Conservation (phyloP, 2,888 invertebrate species). For the Eupithecia subumbrata region DNA sequence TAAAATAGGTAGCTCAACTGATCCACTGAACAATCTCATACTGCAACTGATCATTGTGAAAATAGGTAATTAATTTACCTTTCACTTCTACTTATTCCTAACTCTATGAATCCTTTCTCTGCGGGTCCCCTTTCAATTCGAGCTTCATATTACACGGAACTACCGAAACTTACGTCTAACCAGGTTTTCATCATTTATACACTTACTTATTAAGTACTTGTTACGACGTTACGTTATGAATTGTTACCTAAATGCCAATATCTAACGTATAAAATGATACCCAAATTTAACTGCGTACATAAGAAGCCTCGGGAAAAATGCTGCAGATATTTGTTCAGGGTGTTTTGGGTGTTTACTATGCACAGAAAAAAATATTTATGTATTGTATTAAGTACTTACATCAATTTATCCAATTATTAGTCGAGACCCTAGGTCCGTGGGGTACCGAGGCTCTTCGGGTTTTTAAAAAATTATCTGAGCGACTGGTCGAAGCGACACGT, state of each 20-base stretch:
- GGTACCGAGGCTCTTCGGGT: too few relatives aligned
- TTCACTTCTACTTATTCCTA: slow-evolving; percentile 17
- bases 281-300: background rate
- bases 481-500: too few relatives aligned
- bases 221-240: background rate
- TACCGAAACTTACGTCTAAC: slow-evolving; percentile 13
- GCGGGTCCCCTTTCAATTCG: slow-evolving; percentile 24
- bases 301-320: background rate
- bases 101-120: slow-evolving; percentile 26
- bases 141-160: slow-evolving; percentile 22
- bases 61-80: background rate
- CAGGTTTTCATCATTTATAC: background rate
- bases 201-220: background rate
- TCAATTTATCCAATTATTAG: background rate
- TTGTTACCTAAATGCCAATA: background rate
- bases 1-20: too few relatives aligned
- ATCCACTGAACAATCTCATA: background rate
- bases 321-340: background rate
- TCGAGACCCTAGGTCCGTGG: too few relatives aligned
- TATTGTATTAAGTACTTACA: background rate
- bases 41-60: background rate
- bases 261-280: background rate
- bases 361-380: too few relatives aligned
- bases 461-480: too few relatives aligned
- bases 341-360: background rate